Percentiles rank a stretch among this genome's conserved stretches.
Conservation (phyloP, 2,113 vertebrate species). For the Pipra filicauda region DNA sequence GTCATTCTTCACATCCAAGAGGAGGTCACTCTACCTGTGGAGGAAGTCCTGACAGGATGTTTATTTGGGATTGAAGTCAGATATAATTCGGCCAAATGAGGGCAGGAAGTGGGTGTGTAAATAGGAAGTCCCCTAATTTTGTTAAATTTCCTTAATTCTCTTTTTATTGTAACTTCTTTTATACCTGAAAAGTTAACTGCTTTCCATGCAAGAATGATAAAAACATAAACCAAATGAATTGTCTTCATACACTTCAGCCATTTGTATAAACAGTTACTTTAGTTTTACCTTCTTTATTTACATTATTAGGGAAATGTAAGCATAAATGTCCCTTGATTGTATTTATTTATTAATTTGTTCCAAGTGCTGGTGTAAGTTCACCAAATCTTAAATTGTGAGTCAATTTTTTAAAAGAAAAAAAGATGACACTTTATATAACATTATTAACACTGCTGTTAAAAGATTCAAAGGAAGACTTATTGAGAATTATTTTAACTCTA, state of each 20-base stretch:
- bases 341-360: slow-evolving; percentile 67
- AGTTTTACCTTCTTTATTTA: slow-evolving; percentile 51
- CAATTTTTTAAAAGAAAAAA: slow-evolving; percentile 44
- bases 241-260: not conserved
- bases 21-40: slow-evolving; percentile 47
- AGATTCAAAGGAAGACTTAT: slow-evolving; percentile 41
- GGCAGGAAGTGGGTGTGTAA: slow-evolving; percentile 22
- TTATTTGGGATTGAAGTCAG: slow-evolving; percentile 57
- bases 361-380: slow-evolving; percentile 53
- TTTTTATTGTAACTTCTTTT: slow-evolving; percentile 28
- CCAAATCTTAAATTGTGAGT: slow-evolving; percentile 26
- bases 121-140: slow-evolving; percentile 55
- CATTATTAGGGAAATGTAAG: slow-evolving; percentile 23
- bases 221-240: slow-evolving; percentile 21
- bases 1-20: slow-evolving; percentile 17
- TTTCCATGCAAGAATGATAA: slow-evolving; percentile 17
- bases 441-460: slow-evolving; percentile 53
- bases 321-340: slow-evolving; percentile 46
- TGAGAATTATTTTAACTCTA: slow-evolving; percentile 63
- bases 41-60: slow-evolving; percentile 67
- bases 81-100: slow-evolving; percentile 26
- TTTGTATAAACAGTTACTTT: slow-evolving; percentile 40
- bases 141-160: slow-evolving; percentile 38
- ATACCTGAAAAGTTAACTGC: slow-evolving; percentile 5
- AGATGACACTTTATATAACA: slow-evolving; percentile 12